Base-by-base conservation (phyloP, 1,140 invertebrate species). In the Nasonia giraulti region DNA sequence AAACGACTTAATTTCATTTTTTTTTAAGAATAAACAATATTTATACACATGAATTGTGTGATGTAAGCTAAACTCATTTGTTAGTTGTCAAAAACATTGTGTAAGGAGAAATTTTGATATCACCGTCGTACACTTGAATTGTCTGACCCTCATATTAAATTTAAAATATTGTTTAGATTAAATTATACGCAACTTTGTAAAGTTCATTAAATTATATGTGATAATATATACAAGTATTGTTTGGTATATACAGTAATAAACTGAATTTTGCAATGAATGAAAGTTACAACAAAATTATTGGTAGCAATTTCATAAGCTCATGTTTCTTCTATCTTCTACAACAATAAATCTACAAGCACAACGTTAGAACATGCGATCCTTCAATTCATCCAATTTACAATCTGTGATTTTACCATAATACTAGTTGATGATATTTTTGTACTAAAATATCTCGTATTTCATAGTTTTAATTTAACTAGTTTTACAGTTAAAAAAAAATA, bases 111-210 rank as follows among this genome's bases (percentile, higher is more conserved):
- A 71, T 12, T 33, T 71, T 33, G 17, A n/a, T 12, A 71, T 71
- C 23, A 27, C 10, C 68, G 31, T 71, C 68, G 31, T 31, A 27
- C 68, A 71, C 68, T 71, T 71, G 7, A 71, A 62, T 62, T 62
- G n/a, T 62, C 20, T 5, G 17, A 62, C 0, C 55, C 17, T 62
- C 4, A n/a, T 62, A 62, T 62, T 62, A 62, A 14, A 37, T 37
- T 62, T 62, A n/a, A 62, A 71, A 71, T 31, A 71, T 31, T 27
- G 11, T 71, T 31, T 71, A 12, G 17, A n/a, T 62, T 20, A 62
- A 62, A 62, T 62, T 62, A 62, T 62, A 62, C 55, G 55, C 55
- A 62, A 62, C 20, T 62, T 62, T 62, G 55, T 62, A 62, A 62
- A 62, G 1, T 7, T 2, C 4, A 62, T 62, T 62, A 20, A 62